Evolutionary conservation across 1,140 invertebrate genomes (phyloP), one percentile per base, ranked within the genome.

Genomic region (Drosophila arizonae): DNA sequence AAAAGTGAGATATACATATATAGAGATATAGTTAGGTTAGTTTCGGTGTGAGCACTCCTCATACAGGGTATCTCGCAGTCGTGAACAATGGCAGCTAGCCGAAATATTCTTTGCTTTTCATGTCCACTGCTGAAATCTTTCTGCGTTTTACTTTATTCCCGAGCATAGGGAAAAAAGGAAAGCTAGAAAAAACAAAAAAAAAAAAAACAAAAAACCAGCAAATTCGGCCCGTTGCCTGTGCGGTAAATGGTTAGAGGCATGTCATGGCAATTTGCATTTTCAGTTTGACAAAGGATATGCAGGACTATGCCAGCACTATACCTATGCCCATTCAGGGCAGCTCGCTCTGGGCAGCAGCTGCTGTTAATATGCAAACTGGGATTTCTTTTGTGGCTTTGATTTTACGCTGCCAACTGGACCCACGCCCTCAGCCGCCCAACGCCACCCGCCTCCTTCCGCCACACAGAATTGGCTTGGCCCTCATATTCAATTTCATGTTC

Each of bases 361-460:
- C 74, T 78, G 84, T 88, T 88, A 88, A 88, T 88, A 88, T 88
- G 84, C 85, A 88, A 84, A 72, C 77, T 80, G 84, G 84, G 84
- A 87, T 88, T 87, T 88, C 84, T 88, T 87, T 87, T 88, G 84
- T 87, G 84, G 84, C 84, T 87, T 87, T 87, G 84, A 88, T 88
- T 87, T 88, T 51, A 51, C 70, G 74, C 74, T 54, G 74, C 36
- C 55, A 26, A 10, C 30, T 61, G 55, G 46, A 66, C 54, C 24
- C 24, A 28, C 30, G 45, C 33, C 48, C 17, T 15, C 13, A 17
- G 1, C 17, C 17, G 17, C 17, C 17, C 17, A 17, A 17, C 17
- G 30, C 24, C 60, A 64, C 10, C 6, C 4, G 10, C 10, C 36
- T 0, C 36, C 36, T 2, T 30, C 6, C 2, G 4, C 28, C 28